Evolutionary conservation across 2,113 vertebrate genomes (phyloP).

Genomic region (Todiramphus saurophagus): DNA sequence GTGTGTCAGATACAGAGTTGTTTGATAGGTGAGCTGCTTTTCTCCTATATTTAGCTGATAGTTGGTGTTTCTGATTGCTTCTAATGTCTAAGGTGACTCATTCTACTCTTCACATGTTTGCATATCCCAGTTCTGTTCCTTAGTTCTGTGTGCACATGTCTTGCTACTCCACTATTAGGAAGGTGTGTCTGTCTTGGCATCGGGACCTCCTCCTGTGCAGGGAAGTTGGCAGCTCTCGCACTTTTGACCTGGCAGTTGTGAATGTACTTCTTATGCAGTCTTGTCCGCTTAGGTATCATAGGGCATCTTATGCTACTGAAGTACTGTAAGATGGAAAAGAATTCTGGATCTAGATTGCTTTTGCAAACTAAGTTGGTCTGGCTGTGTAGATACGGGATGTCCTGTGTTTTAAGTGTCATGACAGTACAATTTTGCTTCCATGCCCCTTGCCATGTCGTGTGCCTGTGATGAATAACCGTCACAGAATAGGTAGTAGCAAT

Average conservation of each 20-base stretch:
- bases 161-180: neutral
- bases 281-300: neutral
- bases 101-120: neutral
- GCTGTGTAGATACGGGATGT: neutral
- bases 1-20: neutral
- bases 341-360: neutral
- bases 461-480: neutral
- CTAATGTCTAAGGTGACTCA: neutral
- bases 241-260: neutral
- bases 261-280: neutral
- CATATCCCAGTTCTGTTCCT: neutral
- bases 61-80: neutral
- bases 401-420: neutral
- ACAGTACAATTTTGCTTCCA: neutral
- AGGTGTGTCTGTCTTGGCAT: neutral
- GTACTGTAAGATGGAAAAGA: neutral
- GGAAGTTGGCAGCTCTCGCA: neutral
- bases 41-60: neutral
- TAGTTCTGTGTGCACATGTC: neutral
- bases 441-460: neutral
- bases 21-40: neutral
- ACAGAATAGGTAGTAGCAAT: neutral
- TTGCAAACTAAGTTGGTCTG: neutral
- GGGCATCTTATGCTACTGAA: neutral
- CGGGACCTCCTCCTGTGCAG: neutral